phyloP scores from a whole-genome alignment of 2,797 vertebrate species.

The Pteronotus mesoamericanus region DNA sequence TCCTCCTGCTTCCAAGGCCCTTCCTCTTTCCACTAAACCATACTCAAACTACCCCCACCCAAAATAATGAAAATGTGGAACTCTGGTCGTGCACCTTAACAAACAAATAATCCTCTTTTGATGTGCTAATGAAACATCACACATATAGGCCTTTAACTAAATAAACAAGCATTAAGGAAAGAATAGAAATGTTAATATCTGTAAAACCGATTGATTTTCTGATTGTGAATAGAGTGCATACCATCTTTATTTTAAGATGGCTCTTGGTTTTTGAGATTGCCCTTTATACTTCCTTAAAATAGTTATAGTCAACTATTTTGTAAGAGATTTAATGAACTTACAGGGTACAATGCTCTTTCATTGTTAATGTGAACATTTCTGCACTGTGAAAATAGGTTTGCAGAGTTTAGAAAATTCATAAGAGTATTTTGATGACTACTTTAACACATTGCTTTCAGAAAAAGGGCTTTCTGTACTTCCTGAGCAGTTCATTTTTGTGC shows the following conservation, averaged over 20 bases:
- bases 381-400: not conserved
- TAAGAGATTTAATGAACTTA: not conserved
- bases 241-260: not conserved
- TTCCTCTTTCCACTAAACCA: not conserved
- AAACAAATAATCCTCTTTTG: constrained; percentile 29
- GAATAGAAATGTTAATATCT: not conserved
- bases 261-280: not conserved
- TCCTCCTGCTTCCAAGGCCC: not conserved
- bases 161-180: constrained; percentile 31
- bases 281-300: not conserved
- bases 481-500: not conserved
- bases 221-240: not conserved
- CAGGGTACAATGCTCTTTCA: not conserved
- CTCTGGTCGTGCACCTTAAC: not conserved
- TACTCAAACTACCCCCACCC: not conserved
- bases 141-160: not conserved
- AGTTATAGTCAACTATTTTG: not conserved
- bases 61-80: constrained; percentile 1
- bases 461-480: not conserved
- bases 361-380: not conserved
- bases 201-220: not conserved
- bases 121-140: not conserved
- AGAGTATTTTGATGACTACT: not conserved
- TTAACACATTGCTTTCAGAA: not conserved
- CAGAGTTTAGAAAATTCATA: not conserved